phyloP scores from a whole-genome alignment of 2,113 vertebrate genomes.

The Ciconia stormi region DNA sequence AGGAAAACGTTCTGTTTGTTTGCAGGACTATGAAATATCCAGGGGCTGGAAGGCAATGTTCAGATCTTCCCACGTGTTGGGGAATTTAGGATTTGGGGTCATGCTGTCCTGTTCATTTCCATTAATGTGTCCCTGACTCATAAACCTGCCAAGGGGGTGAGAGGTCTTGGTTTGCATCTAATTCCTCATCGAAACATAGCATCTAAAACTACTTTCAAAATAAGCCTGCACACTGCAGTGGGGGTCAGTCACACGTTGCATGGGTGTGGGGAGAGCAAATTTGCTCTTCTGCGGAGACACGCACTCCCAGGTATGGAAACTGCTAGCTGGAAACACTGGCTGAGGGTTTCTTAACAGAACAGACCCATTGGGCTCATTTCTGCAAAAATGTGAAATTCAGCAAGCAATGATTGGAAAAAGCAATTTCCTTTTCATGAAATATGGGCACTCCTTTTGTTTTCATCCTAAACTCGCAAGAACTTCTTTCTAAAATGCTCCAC shows the following conservation, averaged over 20 bases:
- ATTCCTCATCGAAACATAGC: neutral
- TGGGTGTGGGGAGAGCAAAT: neutral
- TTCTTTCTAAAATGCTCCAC: neutral
- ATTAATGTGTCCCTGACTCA: neutral
- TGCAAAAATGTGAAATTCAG: neutral
- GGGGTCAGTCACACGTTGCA: neutral
- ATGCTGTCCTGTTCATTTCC: neutral
- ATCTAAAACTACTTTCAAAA: neutral
- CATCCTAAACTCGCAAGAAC: neutral
- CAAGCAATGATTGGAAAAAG: neutral
- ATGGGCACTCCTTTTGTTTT: accelerated
- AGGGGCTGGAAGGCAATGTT: neutral
- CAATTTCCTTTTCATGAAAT: neutral
- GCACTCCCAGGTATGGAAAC: neutral
- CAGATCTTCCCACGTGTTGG: neutral
- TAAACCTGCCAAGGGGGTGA: neutral
- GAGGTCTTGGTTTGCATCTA: neutral
- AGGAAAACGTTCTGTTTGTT: neutral
- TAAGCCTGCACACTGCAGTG: neutral
- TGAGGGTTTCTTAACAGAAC: neutral
- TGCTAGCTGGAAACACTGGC: neutral
- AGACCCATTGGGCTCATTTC: neutral
- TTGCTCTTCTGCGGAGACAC: neutral
- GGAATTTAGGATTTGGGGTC: neutral
- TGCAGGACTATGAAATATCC: neutral